Conservation (phyloP, 1,140 invertebrate species). For the Lasioglossum baleicum region DNA sequence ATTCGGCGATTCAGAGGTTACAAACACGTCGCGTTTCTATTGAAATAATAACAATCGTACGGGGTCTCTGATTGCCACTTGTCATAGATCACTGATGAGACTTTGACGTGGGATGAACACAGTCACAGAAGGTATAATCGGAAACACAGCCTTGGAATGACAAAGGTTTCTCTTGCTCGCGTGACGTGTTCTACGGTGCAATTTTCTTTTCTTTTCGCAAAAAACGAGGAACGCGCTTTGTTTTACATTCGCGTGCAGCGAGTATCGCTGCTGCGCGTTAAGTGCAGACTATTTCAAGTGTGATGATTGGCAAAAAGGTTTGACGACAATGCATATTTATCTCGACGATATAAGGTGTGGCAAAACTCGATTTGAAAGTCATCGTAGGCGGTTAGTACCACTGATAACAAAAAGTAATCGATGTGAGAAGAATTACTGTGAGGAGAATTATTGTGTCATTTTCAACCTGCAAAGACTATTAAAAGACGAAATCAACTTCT, state of each 20-base stretch:
- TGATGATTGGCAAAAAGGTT: too few species aligned
- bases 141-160: slow-evolving; percentile 7
- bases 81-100: slow-evolving; percentile 41
- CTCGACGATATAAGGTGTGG: too few species aligned
- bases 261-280: background rate
- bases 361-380: too few species aligned
- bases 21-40: slow-evolving; percentile 31
- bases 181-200: background rate
- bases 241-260: background rate
- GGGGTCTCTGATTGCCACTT: slow-evolving; percentile 45
- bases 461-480: too few species aligned
- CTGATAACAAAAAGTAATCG: too few species aligned
- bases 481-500: too few species aligned
- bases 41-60: slow-evolving; percentile 39
- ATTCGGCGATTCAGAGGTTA: slow-evolving; percentile 41
- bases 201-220: background rate
- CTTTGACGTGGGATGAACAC: slow-evolving; percentile 1
- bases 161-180: background rate
- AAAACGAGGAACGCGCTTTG: background rate
- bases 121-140: slow-evolving; percentile 22
- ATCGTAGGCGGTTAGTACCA: too few species aligned
- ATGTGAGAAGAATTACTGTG: too few species aligned
- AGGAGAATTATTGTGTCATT: too few species aligned
- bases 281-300: too few species aligned
- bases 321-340: too few species aligned